Evolutionary conservation across 35 echinoderm and acorn worm genomes (phyloP).

Genomic region (Eucidaris tribuloides): DNA sequence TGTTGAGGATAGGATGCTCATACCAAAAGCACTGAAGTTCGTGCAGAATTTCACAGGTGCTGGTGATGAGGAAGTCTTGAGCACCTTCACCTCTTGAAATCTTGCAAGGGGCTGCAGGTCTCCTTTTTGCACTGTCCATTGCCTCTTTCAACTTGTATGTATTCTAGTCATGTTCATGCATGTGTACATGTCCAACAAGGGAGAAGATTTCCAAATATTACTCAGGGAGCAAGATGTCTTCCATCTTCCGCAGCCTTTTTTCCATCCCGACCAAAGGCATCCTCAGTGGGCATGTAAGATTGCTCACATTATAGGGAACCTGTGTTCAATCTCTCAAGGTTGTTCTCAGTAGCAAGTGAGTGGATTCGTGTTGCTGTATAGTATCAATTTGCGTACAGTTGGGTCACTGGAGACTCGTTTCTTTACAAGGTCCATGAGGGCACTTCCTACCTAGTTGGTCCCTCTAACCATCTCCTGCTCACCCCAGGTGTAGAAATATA

Average conservation of each 20-base stretch:
- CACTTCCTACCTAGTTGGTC: constrained; percentile 44
- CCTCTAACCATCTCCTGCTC: constrained; percentile 47
- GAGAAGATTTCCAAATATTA: constrained; percentile 15
- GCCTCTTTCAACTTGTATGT: constrained; percentile 17
- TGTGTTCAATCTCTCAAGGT: not conserved
- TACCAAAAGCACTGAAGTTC: constrained; percentile 7
- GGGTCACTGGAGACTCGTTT: not conserved
- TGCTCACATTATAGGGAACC: constrained; percentile 22
- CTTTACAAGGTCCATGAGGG: constrained; percentile 10
- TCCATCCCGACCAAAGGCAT: constrained; percentile 54
- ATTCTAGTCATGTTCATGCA: constrained; percentile 1
- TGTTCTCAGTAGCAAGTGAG: constrained; percentile 25
- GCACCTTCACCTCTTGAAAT: constrained; percentile 33
- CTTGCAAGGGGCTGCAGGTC: constrained; percentile 13
- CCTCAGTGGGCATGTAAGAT: constrained; percentile 31
- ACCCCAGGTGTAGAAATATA: constrained; percentile 46
- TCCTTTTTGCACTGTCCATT: not conserved
- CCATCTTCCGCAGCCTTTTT: constrained; percentile 16
- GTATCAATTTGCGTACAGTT: constrained; percentile 21
- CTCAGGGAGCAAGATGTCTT: constrained; percentile 41
- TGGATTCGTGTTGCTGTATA: constrained; percentile 47
- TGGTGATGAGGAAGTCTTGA: not conserved
- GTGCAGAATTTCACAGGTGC: not conserved
- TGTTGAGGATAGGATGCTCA: not conserved
- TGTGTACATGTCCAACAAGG: constrained; percentile 3